phyloP scores from a whole-genome alignment of 1,140 invertebrate genomes.

The Coelopa frigida region DNA sequence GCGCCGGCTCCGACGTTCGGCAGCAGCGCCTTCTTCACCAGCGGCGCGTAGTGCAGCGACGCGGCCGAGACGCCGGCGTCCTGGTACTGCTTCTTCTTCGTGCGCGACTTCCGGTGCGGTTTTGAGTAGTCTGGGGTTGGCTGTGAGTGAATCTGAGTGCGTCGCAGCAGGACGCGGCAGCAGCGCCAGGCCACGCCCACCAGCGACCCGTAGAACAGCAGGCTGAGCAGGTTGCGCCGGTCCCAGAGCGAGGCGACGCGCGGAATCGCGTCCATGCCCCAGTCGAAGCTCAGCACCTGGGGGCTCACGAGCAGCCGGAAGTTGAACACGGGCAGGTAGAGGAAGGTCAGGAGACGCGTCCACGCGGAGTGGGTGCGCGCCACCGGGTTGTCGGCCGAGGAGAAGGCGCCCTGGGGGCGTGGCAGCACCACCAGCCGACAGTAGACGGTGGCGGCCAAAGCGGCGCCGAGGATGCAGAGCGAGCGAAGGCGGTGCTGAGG shows the following conservation, averaged over 20 bases:
- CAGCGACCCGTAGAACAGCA: constrained; percentile 62
- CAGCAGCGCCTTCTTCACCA: background rate
- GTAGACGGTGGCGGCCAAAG: constrained; percentile 52
- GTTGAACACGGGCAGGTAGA: constrained; percentile 82
- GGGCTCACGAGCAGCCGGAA: constrained; percentile 75
- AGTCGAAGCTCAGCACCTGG: constrained; percentile 81
- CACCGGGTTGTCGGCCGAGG: constrained; percentile 84
- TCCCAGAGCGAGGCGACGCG: constrained; percentile 67
- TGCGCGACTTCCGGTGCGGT: constrained; percentile 29
- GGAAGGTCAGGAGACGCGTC: constrained; percentile 73
- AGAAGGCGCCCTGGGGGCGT: constrained; percentile 65
- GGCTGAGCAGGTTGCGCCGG: constrained; percentile 62
- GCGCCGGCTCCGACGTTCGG: background rate
- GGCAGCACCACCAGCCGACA: constrained; percentile 58
- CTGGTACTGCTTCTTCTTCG: constrained; percentile 25
- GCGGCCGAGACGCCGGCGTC: background rate
- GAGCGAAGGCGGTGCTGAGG: constrained; percentile 62
- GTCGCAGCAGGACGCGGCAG: constrained; percentile 11
- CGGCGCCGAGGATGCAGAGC: constrained; percentile 52
- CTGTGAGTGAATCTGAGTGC: background rate
- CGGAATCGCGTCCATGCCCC: constrained; percentile 91
- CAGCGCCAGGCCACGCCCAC: constrained; percentile 46
- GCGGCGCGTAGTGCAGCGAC: constrained; percentile 3
- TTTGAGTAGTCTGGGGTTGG: constrained; percentile 5
- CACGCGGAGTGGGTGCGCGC: constrained; percentile 64